Base-by-base conservation (phyloP, 37 sponge, comb jelly and placozoan species). In the Bolinopsis microptera region DNA sequence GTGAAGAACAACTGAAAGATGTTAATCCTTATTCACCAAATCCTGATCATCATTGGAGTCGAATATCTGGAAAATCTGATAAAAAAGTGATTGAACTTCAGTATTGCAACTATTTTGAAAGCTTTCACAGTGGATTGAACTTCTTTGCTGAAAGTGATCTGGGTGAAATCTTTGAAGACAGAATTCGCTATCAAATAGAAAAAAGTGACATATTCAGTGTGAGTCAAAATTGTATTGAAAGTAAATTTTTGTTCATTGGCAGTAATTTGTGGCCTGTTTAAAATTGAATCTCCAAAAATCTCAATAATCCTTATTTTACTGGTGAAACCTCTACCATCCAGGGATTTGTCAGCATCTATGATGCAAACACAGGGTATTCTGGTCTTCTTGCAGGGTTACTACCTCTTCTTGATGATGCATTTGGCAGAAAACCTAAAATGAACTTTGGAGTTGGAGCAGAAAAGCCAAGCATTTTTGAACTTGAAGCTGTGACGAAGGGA, bases 351-450 rank as follows among this genome's bases (percentile, higher is more conserved):
- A 41, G n/a, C 36, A 27, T 86, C 2, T 39, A 39, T 41, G 90
- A 86, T 38, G 36, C 61, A 86, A 41, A 39, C 61, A n/a, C 90
- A 25, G 90, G 90, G 0, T 86, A 24, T 22, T 23, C 25, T 86
- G 90, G 90, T 21, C 1, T 86, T 1, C 22, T 86, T 36, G 34
- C 90, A 23, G n/a, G 3, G 9, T 27, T 86, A 25, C 2, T 40
- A 0, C 61, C 61, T 5, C 90, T 86, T 13, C 32, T 86, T 24
- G 90, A 86, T 86, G 90, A 86, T 86, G 90, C 35, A 24, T 86
- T 41, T 41, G 90, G 90, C 0, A 38, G 36, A n/a, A 39, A 41
- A 86, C 61, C 32, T 0, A 86, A 86, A 27, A 23, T 86, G 2
- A 41, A 35, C 26, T 27, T 86, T 41, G 41, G 61, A 24, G 27